These are phyloP conservation scores for Quiscalus mexicanus DNA, from an alignment of 2,113 vertebrate genomes.

Conservation along the genomic window DNA sequence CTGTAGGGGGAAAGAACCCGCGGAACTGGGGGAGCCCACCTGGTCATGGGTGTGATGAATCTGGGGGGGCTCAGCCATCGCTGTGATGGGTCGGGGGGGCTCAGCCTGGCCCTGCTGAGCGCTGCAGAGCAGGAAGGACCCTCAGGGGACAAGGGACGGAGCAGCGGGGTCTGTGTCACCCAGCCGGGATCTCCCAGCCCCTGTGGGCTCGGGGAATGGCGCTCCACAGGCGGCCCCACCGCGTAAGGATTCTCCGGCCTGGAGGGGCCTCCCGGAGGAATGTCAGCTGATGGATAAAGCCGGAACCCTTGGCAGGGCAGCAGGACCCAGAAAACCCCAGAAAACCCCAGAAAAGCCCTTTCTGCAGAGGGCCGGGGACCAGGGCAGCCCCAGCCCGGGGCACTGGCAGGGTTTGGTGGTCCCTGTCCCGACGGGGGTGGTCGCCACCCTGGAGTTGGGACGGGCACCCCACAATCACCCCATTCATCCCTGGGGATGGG, in stretches of 20 bases:
- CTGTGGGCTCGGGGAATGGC: not conserved
- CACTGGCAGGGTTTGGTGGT: rapidly evolving
- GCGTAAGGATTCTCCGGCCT: not conserved
- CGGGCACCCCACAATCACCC: not conserved
- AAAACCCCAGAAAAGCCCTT: not conserved
- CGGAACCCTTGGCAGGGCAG: not conserved
- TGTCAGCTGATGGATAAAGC: conserved; percentile 61
- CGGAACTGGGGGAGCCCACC: not conserved
- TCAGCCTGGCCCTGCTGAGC: not conserved
- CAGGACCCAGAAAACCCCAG: not conserved
- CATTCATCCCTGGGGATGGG: not conserved
- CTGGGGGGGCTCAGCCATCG: not conserved
- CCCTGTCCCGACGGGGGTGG: rapidly evolving
- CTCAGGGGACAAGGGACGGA: not conserved
- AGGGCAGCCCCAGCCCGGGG: not conserved
- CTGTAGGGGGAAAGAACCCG: not conserved
- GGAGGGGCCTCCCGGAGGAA: conserved; percentile 60
- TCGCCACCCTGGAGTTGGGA: not conserved
- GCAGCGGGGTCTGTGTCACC: not conserved
- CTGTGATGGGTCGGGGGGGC: not conserved
- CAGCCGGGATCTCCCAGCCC: not conserved
- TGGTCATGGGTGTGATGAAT: not conserved
- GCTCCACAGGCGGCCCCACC: rapidly evolving
- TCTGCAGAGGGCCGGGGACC: rapidly evolving
- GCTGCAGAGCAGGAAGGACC: not conserved